Evolutionary conservation across 1,140 invertebrate species (phyloP).

Genomic region (Thrips palmi): DNA sequence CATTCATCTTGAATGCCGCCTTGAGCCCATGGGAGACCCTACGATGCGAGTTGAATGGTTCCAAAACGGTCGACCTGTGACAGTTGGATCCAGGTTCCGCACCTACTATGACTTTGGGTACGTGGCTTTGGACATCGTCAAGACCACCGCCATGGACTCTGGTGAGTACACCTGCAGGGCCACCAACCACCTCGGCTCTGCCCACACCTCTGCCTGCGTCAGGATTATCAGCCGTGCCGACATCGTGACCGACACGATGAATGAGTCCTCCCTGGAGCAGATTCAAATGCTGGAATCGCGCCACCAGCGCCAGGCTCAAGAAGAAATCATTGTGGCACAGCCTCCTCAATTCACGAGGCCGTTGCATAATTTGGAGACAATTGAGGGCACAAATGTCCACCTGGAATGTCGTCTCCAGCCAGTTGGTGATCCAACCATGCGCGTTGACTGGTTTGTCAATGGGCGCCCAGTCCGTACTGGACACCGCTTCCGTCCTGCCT

Average conservation of each 20-base stretch:
- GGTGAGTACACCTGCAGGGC: slow-evolving; percentile 87
- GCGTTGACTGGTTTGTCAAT: slow-evolving; percentile 94
- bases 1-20: slow-evolving; percentile 72
- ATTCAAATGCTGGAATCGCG: slow-evolving; percentile 83
- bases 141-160: slow-evolving; percentile 69
- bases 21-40: slow-evolving; percentile 90
- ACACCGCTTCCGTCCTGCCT: slow-evolving; percentile 85
- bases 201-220: slow-evolving; percentile 78
- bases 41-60: slow-evolving; percentile 92
- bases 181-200: slow-evolving; percentile 80
- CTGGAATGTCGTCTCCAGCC: slow-evolving; percentile 84
- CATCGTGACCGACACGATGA: slow-evolving; percentile 82
- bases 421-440: slow-evolving; percentile 86
- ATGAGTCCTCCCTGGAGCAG: slow-evolving; percentile 86
- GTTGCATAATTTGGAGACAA: slow-evolving; percentile 75
- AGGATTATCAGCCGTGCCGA: slow-evolving; percentile 65
- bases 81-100: slow-evolving; percentile 72
- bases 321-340: slow-evolving; percentile 61
- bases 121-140: slow-evolving; percentile 76
- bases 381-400: slow-evolving; percentile 84
- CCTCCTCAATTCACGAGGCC: slow-evolving; percentile 71
- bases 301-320: slow-evolving; percentile 44
- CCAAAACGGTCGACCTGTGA: slow-evolving; percentile 73
- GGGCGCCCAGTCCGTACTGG: slow-evolving; percentile 67
- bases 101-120: slow-evolving; percentile 94